These are phyloP conservation scores for Lepus europaeus DNA, from an alignment of 2,113 vertebrate genomes.

Conservation along the genomic window DNA sequence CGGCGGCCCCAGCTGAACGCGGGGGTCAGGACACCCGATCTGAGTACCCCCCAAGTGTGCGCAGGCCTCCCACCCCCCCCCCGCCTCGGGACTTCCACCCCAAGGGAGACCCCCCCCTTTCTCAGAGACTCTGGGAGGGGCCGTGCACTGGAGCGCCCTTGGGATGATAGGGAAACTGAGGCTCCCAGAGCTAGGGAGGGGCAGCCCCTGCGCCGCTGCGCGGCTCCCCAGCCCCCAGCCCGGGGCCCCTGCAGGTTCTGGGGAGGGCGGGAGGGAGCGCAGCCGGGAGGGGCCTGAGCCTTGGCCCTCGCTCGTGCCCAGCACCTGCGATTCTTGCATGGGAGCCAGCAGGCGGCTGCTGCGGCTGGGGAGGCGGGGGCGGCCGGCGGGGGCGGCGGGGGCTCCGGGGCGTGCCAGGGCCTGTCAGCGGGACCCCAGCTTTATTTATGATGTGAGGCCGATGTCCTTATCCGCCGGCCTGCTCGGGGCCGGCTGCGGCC, in stretches of 20 bases:
- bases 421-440: conserved; percentile 85
- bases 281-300: conserved; percentile 54
- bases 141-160: too few species aligned
- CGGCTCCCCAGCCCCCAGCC: not conserved
- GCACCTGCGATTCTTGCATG: conserved; percentile 85
- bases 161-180: conserved; percentile 48
- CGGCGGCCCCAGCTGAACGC: conserved; percentile 23
- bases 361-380: conserved; percentile 75
- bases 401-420: conserved; percentile 83
- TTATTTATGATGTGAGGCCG: conserved; percentile 86
- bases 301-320: conserved; percentile 79
- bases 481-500: conserved; percentile 50
- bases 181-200: conserved; percentile 20
- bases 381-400: conserved; percentile 73
- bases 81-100: too few species aligned
- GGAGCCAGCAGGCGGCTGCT: conserved; percentile 81
- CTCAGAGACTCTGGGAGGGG: not conserved
- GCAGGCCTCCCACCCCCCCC: not conserved
- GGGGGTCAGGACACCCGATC: too few species aligned
- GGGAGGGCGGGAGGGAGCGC: not conserved
- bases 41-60: not conserved
- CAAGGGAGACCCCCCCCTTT: not conserved
- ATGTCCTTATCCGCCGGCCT: conserved; percentile 84
- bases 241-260: conserved; percentile 73
- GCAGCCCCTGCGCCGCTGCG: not conserved